A percentile compares a stretch with the other conserved stretches of the same genome.
These are phyloP conservation scores for Mimachlamys varia DNA, from an alignment of 2,888 invertebrate genomes.

Conservation along the genomic window DNA sequence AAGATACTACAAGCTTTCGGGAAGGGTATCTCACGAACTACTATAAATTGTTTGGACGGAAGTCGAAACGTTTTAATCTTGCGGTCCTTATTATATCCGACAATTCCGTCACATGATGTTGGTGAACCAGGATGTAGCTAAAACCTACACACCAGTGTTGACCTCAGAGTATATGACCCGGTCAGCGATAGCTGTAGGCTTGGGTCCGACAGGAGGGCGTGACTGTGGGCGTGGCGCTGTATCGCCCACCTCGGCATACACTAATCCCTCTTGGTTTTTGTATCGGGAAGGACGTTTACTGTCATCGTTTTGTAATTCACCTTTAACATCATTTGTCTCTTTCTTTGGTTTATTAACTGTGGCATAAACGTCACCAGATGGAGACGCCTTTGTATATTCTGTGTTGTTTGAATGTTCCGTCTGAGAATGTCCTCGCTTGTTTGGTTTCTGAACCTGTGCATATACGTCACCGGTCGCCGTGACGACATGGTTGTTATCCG, in stretches of 20 bases:
- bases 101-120: neutral
- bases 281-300: neutral
- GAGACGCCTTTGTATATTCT: neutral
- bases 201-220: neutral
- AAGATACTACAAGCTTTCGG: too few relatives aligned
- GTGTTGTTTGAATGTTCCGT: neutral
- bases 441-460: neutral
- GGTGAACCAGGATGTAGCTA: neutral
- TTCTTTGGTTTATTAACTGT: neutral
- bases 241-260: conserved; percentile 1
- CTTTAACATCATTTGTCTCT: neutral
- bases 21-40: too few relatives aligned
- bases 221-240: neutral
- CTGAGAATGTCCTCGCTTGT: neutral
- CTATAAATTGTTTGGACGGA: too few relatives aligned
- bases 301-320: neutral
- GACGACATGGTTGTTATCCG: neutral
- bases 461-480: neutral
- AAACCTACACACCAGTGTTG: neutral
- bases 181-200: neutral
- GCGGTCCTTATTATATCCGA: too few relatives aligned
- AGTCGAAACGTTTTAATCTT: too few relatives aligned
- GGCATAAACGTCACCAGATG: neutral
- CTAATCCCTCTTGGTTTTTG: neutral
- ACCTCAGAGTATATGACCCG: neutral